A percentile compares a stretch with the other conserved stretches of the same genome.
Evolutionary conservation across 2,888 invertebrate species (phyloP).

Genomic region (Parnassius mnemosyne): DNA sequence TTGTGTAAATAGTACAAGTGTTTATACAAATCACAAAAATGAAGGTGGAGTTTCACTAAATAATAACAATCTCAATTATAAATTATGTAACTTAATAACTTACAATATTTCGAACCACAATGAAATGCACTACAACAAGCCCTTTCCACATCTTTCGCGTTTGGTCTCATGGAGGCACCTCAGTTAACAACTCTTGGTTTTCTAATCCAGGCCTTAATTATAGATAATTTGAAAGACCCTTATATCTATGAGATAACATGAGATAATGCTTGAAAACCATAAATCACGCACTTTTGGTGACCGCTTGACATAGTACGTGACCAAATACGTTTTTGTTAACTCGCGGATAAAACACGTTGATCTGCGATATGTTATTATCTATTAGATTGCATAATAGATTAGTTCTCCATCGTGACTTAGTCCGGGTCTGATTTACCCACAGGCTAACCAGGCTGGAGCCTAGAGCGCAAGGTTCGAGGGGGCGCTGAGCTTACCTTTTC

Average conservation of each 20-base stretch:
- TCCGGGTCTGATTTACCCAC: no score
- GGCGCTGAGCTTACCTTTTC: no score
- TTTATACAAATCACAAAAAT: no score
- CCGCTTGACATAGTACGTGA: slow-evolving; percentile 32
- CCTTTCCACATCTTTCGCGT: slow-evolving; percentile 35
- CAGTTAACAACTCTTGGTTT: slow-evolving; percentile 10
- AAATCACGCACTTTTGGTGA: slow-evolving; percentile 25
- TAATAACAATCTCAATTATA: no score
- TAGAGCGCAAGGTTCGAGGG: no score
- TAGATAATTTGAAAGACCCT: slow-evolving; percentile 14
- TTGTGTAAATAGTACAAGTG: no score
- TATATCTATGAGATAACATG: slow-evolving; percentile 24
- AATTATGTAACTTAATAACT: slow-evolving; percentile 33
- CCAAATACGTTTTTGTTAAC: slow-evolving; percentile 16
- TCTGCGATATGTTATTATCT: slow-evolving; percentile 17
- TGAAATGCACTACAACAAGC: slow-evolving; percentile 34
- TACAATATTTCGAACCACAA: slow-evolving; percentile 39
- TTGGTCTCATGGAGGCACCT: slow-evolving; percentile 17
- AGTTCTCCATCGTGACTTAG: not conserved
- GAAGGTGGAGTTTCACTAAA: no score
- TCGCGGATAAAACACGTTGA: slow-evolving; percentile 23
- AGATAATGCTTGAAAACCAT: slow-evolving; percentile 18
- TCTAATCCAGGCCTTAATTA: slow-evolving; percentile 12
- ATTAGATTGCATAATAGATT: not conserved
- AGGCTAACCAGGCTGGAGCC: no score